Conservation (phyloP, 2,888 invertebrate species). For the Dyspetes luteomarginatus region DNA sequence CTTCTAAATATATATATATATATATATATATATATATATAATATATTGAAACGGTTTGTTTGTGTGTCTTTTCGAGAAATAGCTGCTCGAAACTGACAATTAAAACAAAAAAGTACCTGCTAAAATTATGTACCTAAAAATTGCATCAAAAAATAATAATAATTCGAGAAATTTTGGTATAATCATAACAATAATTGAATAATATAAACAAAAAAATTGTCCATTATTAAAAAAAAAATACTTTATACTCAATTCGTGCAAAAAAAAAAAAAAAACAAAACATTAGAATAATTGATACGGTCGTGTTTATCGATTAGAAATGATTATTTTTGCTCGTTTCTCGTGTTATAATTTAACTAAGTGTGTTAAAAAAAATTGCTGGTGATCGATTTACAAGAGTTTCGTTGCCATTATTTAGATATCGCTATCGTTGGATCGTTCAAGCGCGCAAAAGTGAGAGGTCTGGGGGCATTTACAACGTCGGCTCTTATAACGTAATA, state of each 20-base stretch:
- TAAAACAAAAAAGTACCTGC: too few relatives aligned
- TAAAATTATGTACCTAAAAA: too few relatives aligned
- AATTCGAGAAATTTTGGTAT: too few relatives aligned
- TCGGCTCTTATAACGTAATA: conserved; percentile 52
- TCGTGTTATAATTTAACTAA: background rate
- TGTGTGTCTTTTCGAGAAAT: background rate
- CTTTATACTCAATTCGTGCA: too few relatives aligned
- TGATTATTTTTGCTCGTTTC: background rate
- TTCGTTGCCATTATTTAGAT: conserved; percentile 13
- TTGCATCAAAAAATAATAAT: too few relatives aligned
- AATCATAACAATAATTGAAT: too few relatives aligned
- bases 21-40: too few relatives aligned
- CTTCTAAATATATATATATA: conserved; percentile 20
- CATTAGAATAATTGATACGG: background rate
- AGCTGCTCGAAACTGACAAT: too few relatives aligned
- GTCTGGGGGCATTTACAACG: conserved; percentile 36
- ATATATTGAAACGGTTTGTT: background rate
- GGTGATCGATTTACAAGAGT: conserved; percentile 15
- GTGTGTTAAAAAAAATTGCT: conserved; percentile 3
- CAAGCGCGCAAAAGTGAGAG: conserved; percentile 59
- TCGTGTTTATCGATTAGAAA: background rate
- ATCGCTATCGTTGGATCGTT: conserved; percentile 8
- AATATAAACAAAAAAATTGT: too few relatives aligned
- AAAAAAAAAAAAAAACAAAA: background rate
- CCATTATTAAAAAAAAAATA: too few relatives aligned